Evolutionary conservation across 2,888 invertebrate genomes (phyloP).

Genomic region (Ectemnius cavifrons): DNA sequence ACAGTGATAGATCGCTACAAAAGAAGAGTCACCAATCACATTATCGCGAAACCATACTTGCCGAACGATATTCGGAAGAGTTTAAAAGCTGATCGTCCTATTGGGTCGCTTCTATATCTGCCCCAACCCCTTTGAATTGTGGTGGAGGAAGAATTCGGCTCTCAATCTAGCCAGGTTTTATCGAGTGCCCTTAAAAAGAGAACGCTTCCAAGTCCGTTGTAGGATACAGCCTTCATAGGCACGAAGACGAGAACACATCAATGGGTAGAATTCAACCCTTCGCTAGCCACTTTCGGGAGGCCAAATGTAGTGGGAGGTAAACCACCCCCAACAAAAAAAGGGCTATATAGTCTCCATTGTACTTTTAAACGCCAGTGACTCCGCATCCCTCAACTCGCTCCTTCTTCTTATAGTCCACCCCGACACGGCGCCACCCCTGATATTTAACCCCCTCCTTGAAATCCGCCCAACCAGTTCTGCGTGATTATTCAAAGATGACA

Average conservation of each 20-base stretch:
- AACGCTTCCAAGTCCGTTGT: too few relatives aligned
- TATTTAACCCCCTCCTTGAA: conserved; percentile 41
- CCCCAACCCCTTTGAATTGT: too few relatives aligned
- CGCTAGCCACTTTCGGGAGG: conserved; percentile 43
- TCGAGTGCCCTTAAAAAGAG: too few relatives aligned
- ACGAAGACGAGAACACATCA: conserved; percentile 32
- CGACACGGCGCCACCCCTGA: conserved; percentile 21
- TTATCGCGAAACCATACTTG: conserved; percentile 41
- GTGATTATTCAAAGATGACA: conserved; percentile 73
- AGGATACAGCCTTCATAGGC: too few relatives aligned
- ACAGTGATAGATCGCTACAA: conserved; percentile 41
- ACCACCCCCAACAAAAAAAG: conserved; percentile 60
- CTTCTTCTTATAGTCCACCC: neutral
- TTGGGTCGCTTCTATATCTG: too few relatives aligned
- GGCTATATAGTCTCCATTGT: conserved; percentile 72
- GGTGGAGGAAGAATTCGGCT: too few relatives aligned
- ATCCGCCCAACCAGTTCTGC: conserved; percentile 48
- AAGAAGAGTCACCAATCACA: conserved; percentile 33
- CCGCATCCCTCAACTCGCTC: conserved; percentile 39
- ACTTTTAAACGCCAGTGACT: conserved; percentile 68
- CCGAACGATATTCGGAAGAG: conserved; percentile 28
- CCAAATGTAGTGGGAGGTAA: conserved; percentile 37
- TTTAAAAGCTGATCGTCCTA: conserved; percentile 8
- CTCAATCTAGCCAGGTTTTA: too few relatives aligned
- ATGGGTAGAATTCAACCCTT: conserved; percentile 44